Percentiles rank a stretch among this genome's conserved stretches.
Evolutionary conservation across 2,888 invertebrate genomes (phyloP).

Genomic region (Epiblema foenella): DNA sequence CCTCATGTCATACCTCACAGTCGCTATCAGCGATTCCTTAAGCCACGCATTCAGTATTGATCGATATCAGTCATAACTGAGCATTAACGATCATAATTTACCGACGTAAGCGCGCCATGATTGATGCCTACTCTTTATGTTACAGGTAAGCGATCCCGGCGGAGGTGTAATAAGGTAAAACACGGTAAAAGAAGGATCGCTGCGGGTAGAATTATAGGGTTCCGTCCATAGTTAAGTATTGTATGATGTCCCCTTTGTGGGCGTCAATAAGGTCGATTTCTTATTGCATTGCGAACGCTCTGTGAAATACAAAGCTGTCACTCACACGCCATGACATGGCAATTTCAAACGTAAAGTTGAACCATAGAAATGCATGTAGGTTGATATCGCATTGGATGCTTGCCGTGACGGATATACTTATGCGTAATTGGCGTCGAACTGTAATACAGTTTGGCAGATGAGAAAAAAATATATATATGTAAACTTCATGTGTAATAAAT

Average conservation of each 20-base stretch:
- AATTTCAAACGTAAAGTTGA: too few species aligned
- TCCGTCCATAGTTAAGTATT: neutral
- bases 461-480: too few species aligned
- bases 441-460: too few species aligned
- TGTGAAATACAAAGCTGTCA: too few species aligned
- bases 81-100: slow-evolving; percentile 30
- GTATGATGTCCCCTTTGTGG: neutral
- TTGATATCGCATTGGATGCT: too few species aligned
- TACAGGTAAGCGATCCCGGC: slow-evolving; percentile 39
- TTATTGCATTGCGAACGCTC: too few species aligned
- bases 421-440: too few species aligned
- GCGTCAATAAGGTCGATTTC: neutral
- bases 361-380: too few species aligned
- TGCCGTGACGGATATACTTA: too few species aligned
- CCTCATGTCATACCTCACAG: too few species aligned
- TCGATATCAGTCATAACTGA: slow-evolving; percentile 27
- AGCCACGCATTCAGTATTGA: slow-evolving; percentile 20
- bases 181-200: slow-evolving; percentile 7
- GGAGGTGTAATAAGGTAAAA: slow-evolving; percentile 19
- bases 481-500: too few species aligned
- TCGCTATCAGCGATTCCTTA: neutral
- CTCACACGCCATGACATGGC: too few species aligned
- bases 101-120: slow-evolving; percentile 34
- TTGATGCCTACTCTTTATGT: slow-evolving; percentile 41
- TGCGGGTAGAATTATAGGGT: neutral